A percentile compares a stretch with the other conserved stretches of the same genome.
These are phyloP conservation scores for Pipra filicauda DNA, from an alignment of 2,113 vertebrate genomes.

Conservation along the genomic window DNA sequence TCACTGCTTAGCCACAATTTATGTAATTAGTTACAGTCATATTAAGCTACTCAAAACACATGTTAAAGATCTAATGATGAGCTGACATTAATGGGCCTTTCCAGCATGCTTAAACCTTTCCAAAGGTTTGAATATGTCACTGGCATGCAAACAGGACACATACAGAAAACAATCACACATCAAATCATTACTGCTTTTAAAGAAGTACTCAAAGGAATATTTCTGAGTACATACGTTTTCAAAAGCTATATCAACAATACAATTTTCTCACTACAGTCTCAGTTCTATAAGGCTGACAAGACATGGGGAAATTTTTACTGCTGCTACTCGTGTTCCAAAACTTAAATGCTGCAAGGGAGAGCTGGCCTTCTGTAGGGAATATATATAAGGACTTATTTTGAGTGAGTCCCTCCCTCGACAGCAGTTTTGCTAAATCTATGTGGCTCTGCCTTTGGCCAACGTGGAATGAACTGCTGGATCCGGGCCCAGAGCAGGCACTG, in stretches of 20 bases:
- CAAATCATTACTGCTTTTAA: slow-evolving; percentile 38
- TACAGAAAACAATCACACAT: background rate
- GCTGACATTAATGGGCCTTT: background rate
- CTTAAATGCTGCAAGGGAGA: background rate
- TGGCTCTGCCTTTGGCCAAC: background rate
- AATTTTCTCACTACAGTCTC: background rate
- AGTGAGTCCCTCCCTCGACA: background rate
- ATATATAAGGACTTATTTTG: background rate
- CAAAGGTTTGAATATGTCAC: background rate
- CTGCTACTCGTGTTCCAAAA: background rate
- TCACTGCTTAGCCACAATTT: slow-evolving; percentile 24
- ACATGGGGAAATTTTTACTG: background rate
- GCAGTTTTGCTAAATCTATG: background rate
- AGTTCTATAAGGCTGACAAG: background rate
- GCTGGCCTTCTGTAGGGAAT: background rate
- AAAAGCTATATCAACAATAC: background rate
- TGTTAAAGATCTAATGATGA: slow-evolving; percentile 45
- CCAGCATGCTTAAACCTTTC: background rate
- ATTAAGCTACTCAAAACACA: slow-evolving; percentile 38
- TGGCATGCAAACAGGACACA: slow-evolving; percentile 4
- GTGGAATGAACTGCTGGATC: background rate
- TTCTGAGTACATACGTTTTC: background rate
- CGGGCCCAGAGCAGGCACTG: background rate
- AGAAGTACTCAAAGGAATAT: slow-evolving; percentile 3
- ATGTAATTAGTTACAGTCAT: background rate